Evolutionary conservation across 2,888 invertebrate genomes (phyloP).

Genomic region (Agrilus mali): DNA sequence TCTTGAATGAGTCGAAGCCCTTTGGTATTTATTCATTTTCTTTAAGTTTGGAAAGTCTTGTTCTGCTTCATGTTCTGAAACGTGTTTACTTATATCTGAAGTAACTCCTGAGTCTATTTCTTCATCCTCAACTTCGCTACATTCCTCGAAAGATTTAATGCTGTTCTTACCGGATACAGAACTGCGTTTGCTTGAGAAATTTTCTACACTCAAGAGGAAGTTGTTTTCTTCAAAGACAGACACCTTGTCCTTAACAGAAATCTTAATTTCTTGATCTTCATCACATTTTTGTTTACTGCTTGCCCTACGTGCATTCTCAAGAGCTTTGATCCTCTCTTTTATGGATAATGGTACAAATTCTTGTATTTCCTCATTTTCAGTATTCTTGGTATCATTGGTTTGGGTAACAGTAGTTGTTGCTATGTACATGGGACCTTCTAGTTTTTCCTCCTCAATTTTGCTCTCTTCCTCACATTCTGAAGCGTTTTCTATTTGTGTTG

Average conservation of each 20-base stretch:
- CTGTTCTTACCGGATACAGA: conserved; percentile 12
- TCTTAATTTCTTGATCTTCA: conserved; percentile 17
- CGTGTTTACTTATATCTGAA: conserved; percentile 52
- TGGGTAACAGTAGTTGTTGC: neutral
- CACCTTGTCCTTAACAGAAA: conserved; percentile 20
- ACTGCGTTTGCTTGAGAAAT: neutral
- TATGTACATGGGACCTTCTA: too few species aligned
- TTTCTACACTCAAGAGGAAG: neutral
- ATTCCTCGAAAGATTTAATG: conserved; percentile 24
- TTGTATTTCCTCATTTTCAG: conserved; percentile 14
- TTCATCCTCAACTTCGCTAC: conserved; percentile 39
- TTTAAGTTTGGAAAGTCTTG: conserved; percentile 46
- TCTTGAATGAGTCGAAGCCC: conserved; percentile 61
- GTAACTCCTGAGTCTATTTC: conserved; percentile 61
- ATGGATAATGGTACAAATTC: conserved; percentile 24
- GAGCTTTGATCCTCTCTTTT: conserved; percentile 28
- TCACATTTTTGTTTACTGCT: conserved; percentile 15
- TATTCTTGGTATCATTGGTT: conserved; percentile 7
- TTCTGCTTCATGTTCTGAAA: conserved; percentile 53
- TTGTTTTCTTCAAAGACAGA: conserved; percentile 15
- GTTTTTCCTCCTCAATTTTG: neutral
- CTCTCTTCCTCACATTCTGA: conserved; percentile 6
- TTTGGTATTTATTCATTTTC: conserved; percentile 48
- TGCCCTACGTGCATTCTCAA: conserved; percentile 24
- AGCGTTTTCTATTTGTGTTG: conserved; percentile 1